Base-by-base conservation (phyloP, 2,888 invertebrate species). In the Volucella zonaria region DNA sequence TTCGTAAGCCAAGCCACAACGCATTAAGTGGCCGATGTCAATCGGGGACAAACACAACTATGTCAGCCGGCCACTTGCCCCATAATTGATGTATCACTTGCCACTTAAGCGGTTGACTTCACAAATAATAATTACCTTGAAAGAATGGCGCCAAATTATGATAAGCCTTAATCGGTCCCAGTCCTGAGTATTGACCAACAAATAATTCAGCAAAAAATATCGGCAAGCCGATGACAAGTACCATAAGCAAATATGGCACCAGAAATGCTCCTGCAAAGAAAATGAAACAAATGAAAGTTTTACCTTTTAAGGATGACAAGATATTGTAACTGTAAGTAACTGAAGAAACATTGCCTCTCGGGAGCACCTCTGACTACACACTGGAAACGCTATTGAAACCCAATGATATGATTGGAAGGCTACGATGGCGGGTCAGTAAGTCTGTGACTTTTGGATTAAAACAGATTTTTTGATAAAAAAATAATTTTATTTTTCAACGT, bases 181-280 rank as follows among this genome's bases (percentile, higher is more conserved):
- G 90, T 2, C 95, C 95, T 1, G 95, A 94, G 90, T 94, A 97
- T 89, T 97, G 97, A 1, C 97, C 97, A 18, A 97, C 92, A 54
- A 95, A 95, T 45, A 96, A 92, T 90, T 97, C 97, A 90, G 97
- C 92, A 89, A 94, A 95, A 90, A 97, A 96, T 88, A 97, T 94
- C 1, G 96, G 96, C 80, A 96, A 93, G 1, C 96, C 96, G 89
- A 96, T 95, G 42, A 95, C 92, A n/a, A 95, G 88, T 88, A 96
- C 92, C 95, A 96, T 95, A 61, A 96, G 89, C 77, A 95, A 92
- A 90, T 96, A 96, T 0, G 95, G 95, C 64, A 96, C 93, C 9
- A 96, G 92, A 89, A 96, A 96, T 1, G 95, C 96, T 88, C 96
- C 96, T 96, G 92, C 11, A 93, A 42, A 11, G 14, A 10, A 45